Percentiles rank a stretch among this genome's conserved stretches.
Conservation (phyloP, 2,888 invertebrate genomes). For the Panopea generosa region DNA sequence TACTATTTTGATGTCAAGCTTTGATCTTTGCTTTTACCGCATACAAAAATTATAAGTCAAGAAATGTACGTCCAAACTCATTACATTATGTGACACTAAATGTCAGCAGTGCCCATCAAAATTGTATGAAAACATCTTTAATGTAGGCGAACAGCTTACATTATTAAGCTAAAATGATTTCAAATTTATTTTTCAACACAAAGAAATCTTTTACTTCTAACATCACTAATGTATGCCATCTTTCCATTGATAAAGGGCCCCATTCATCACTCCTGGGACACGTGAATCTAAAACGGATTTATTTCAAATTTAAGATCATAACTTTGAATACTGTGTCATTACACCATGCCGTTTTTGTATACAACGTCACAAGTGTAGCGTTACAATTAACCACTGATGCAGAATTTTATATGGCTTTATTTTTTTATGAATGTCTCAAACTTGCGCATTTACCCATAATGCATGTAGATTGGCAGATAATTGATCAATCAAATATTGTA, state of each 20-base stretch:
- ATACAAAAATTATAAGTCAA: too few species aligned
- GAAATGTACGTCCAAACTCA: too few species aligned
- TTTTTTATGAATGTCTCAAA: neutral
- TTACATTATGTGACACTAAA: neutral
- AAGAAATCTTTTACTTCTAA: neutral
- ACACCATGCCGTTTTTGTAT: neutral
- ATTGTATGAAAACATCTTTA: neutral
- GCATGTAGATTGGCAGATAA: neutral
- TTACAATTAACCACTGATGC: slow-evolving; percentile 2
- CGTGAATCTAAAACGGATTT: slow-evolving; percentile 8
- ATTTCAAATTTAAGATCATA: slow-evolving; percentile 7
- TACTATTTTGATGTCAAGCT: too few species aligned
- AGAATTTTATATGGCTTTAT: slow-evolving; percentile 5
- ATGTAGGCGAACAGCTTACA: neutral
- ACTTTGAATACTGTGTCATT: neutral
- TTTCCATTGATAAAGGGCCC: neutral
- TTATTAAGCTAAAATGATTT: neutral
- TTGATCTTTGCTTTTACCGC: too few species aligned
- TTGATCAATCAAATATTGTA: neutral
- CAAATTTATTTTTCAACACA: neutral
- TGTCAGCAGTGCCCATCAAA: neutral
- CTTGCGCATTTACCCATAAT: neutral
- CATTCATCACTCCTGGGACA: neutral
- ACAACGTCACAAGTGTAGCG: neutral
- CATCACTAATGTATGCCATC: neutral